phyloP scores from a whole-genome alignment of 2,888 invertebrate species.

The Drosophila barbarae region DNA sequence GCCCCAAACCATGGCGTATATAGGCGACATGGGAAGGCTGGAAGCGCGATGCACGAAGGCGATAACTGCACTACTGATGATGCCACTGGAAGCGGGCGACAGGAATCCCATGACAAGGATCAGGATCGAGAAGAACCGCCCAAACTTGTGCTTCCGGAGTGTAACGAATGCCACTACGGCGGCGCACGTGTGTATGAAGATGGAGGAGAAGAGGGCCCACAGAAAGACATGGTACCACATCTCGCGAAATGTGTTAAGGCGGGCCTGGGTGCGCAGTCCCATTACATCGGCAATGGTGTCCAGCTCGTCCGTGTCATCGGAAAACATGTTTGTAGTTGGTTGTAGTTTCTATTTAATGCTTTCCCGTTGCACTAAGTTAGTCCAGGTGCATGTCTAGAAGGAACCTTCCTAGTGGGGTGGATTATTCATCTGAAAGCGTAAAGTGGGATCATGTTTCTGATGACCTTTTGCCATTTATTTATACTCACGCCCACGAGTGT shows the following conservation, averaged over 20 bases:
- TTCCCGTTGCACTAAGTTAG: conserved; percentile 41
- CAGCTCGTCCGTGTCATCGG: conserved; percentile 81
- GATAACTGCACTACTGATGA: conserved; percentile 93
- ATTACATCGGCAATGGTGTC: conserved; percentile 86
- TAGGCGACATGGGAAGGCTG: conserved; percentile 91
- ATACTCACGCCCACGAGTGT: conserved; percentile 14
- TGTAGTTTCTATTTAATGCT: conserved; percentile 64
- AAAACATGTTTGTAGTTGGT: conserved; percentile 65
- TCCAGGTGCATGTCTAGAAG: conserved; percentile 10
- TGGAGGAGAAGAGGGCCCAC: conserved; percentile 96
- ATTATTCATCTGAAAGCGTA: conserved; percentile 26
- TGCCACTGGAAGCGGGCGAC: conserved; percentile 92
- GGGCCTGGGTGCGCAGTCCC: conserved; percentile 84
- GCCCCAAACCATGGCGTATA: conserved; percentile 96
- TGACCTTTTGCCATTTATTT: conserved; percentile 45
- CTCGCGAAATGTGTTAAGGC: conserved; percentile 88
- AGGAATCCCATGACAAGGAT: conserved; percentile 94
- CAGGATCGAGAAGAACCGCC: conserved; percentile 94
- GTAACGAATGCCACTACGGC: conserved; percentile 94
- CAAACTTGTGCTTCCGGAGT: conserved; percentile 95
- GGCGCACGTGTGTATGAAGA: conserved; percentile 95
- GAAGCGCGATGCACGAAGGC: conserved; percentile 96
- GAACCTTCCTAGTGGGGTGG: background rate
- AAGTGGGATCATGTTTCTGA: conserved; percentile 7
- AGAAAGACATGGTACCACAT: conserved; percentile 99